A percentile compares a stretch with the other conserved stretches of the same genome.
These are phyloP conservation scores for Typhlichthys subterraneus DNA, from an alignment of 2,797 vertebrate species.

Conservation along the genomic window DNA sequence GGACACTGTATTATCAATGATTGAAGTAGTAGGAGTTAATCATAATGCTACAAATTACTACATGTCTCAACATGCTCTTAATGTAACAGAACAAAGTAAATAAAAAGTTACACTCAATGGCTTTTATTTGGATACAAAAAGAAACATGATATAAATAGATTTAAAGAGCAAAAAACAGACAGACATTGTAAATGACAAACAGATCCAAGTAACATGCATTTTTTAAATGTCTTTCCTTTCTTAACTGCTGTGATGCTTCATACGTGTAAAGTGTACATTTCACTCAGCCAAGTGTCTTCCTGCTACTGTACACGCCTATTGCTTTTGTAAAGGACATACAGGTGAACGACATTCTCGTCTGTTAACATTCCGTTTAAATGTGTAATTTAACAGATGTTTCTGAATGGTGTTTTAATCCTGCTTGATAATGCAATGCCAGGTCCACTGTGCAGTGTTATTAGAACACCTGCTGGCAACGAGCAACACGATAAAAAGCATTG, in stretches of 20 bases:
- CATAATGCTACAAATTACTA: no score
- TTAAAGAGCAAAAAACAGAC: constrained; percentile 29
- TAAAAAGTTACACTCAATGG: constrained; percentile 37
- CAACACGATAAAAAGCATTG: not conserved
- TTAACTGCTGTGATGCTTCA: not conserved
- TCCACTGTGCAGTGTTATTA: not conserved
- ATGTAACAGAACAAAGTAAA: constrained; percentile 10
- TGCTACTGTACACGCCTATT: constrained; percentile 28
- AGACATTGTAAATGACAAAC: constrained; percentile 23
- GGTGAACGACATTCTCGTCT: not conserved
- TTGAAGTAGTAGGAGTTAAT: no score
- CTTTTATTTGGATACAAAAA: constrained; percentile 46
- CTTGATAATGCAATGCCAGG: constrained; percentile 2
- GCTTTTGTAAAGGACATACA: constrained; percentile 12
- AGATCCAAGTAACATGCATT: constrained; percentile 3
- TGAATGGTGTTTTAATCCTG: constrained; percentile 10
- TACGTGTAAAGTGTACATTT: constrained; percentile 1
- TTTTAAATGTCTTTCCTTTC: constrained; percentile 15
- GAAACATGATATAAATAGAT: constrained; percentile 39
- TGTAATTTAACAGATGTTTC: constrained; percentile 9
- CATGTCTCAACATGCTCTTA: no score
- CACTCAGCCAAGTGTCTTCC: not conserved
- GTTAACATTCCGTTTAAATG: no score
- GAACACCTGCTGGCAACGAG: constrained; percentile 22
- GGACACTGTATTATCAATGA: not conserved